Evolutionary conservation across 2,888 invertebrate genomes (phyloP), one percentile per base, ranked within the genome.

Genomic region (Tenthredo amoena): DNA sequence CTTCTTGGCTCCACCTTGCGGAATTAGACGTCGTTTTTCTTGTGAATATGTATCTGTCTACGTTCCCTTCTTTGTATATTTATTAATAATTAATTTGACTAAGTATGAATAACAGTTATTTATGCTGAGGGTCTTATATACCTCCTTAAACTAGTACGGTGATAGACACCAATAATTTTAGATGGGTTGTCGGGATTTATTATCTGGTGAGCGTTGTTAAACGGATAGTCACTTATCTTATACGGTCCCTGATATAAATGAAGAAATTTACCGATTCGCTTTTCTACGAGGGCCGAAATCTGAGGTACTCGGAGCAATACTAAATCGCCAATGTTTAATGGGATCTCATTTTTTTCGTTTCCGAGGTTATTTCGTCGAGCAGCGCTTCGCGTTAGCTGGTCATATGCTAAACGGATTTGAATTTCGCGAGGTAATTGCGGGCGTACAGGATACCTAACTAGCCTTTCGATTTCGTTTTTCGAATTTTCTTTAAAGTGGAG

Each of bases 211-310:
- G 77, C 47, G 40, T 77, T 77, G 4, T 6, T 6, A 6, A 15
- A 31, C 26, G 37, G 31, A 77, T 10, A 37, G 3, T 47, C 37
- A 26, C 2, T 77, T 37, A 77, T 47, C 15, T 10, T 10, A 18
- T 81, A 81, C 26, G 81, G 83, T 2, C 83, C 68, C 4, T 83
- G 6, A 47, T 79, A 55, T 21, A 79, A 18, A 31, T 55, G 79
- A 18, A 81, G 62, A n/a, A 81, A 81, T 12, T 81, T 81, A 3
- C 50, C 26, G 1, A 50, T 58, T 18, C 18, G 12, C 4, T 37
- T 21, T 12, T 55, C 81, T 2, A 81, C 9, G 0, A 50, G 9
- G 0, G n/a, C 18, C 1, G 81, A 31, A 1, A 34, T 18, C 18
- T 81, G 58, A 3, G 62, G 62, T 5, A 81, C 58, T n/a, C 58